Evolutionary conservation across 1,140 invertebrate species (phyloP), one percentile per base, ranked within the genome.

Genomic region (Macrobrachium nipponense): DNA sequence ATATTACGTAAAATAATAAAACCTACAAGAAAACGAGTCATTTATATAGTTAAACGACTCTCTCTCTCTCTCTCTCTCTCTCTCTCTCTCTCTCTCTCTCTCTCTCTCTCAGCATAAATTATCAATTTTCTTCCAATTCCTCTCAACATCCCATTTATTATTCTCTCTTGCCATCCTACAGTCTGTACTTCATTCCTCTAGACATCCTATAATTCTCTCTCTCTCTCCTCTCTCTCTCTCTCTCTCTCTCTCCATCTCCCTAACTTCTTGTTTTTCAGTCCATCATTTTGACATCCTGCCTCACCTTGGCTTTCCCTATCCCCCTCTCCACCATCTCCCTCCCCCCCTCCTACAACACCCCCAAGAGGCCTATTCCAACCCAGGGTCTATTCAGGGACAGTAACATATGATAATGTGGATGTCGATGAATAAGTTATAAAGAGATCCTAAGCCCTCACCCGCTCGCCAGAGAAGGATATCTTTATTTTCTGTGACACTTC

Each of bases 11-110:
- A 17, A n/a, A 43, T 14, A 43, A 14, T 23, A 72, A 72, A 20
- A 72, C 15, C 5, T 17, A 43, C n/a, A 23, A n/a, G 5, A 36
- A 23, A 72, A 72, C 27, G 43, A 36, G 43, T 23, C 14, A 36
- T 12, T 72, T 14, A 7, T 23, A n/a, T 15, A 43, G 5, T 36
- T 72, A 20, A 72, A 43, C 43, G 15, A 36, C 68, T 72, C 15
- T n/a, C 68, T 72, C 68, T 20, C 68, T 72, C 68, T 72, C 68
- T 72, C 68, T 72, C 68, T 72, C 68, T 72, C 68, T 72, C 68
- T 72, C 68, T 72, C 68, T 72, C 68, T 72, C 68, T 72, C 68
- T 72, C 68, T 72, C 68, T 72, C 68, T 72, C 68, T 72, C 68
- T 72, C 68, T 72, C 68, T 20, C 58, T 51, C 58, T n/a, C 27